Percentiles rank a stretch among this genome's conserved stretches.
Conservation (phyloP, 2,888 invertebrate species). For the Cataglyphis livida region DNA sequence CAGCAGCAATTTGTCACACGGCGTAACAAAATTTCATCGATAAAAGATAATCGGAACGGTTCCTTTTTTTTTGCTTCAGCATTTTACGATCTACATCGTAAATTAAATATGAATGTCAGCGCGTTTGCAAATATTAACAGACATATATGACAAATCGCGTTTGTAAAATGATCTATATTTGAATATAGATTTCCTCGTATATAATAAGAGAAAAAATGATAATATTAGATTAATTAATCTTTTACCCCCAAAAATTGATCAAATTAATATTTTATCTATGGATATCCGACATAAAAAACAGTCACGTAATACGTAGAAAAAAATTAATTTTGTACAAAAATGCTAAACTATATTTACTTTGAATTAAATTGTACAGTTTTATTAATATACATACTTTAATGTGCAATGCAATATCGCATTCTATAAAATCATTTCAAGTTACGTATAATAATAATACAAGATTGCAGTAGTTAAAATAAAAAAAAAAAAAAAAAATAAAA, state of each 20-base stretch:
- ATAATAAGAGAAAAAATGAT: neutral
- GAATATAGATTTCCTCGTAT: neutral
- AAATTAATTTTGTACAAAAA: neutral
- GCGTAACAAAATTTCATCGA: constrained; percentile 12
- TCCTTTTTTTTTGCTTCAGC: neutral
- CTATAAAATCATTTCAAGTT: neutral
- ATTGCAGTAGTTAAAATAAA: neutral
- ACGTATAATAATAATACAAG: neutral
- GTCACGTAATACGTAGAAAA: neutral
- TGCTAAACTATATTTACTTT: neutral
- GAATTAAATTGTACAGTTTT: neutral
- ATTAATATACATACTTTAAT: neutral
- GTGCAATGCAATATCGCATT: neutral
- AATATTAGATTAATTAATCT: neutral
- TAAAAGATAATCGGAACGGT: neutral
- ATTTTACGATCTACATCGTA: neutral
- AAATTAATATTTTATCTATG: neutral
- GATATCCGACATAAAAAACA: neutral
- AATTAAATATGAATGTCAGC: neutral
- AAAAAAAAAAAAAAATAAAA: neutral
- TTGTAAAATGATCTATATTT: neutral
- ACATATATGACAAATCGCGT: neutral
- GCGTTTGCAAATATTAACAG: neutral
- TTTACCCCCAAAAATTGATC: neutral
- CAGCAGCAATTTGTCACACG: constrained; percentile 5